Evolutionary conservation across 2,113 vertebrate species (phyloP).

Genomic region (Ibidorhyncha struthersii): DNA sequence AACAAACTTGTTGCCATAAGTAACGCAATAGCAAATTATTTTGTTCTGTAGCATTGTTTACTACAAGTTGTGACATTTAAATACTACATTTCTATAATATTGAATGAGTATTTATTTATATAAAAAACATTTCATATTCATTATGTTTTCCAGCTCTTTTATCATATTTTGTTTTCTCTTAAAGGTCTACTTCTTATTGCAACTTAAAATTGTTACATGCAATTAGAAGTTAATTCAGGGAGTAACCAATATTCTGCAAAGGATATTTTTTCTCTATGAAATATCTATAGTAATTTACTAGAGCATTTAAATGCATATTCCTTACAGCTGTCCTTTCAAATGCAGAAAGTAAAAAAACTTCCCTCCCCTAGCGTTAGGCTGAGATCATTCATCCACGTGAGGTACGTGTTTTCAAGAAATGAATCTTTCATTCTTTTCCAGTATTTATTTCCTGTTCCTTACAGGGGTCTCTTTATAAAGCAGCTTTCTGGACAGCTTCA

Average conservation of each 20-base stretch:
- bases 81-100: not conserved
- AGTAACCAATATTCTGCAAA: not conserved
- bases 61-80: not conserved
- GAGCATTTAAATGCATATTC: not conserved
- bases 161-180: not conserved
- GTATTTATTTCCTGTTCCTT: not conserved
- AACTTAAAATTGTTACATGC: not conserved
- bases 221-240: not conserved
- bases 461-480: not conserved
- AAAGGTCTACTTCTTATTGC: not conserved
- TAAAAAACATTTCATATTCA: not conserved
- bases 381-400: not conserved
- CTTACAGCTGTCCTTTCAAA: not conserved
- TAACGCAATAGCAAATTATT: not conserved
- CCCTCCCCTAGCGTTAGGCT: not conserved
- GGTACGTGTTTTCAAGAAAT: not conserved
- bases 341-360: not conserved
- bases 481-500: not conserved
- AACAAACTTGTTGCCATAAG: not conserved
- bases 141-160: not conserved
- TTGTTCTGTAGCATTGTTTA: not conserved
- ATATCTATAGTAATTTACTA: not conserved
- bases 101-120: not conserved
- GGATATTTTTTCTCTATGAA: not conserved
- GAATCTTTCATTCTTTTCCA: not conserved